Evolutionary conservation across 2,888 invertebrate species (phyloP).

Genomic region (Hypselothyrea guttata): DNA sequence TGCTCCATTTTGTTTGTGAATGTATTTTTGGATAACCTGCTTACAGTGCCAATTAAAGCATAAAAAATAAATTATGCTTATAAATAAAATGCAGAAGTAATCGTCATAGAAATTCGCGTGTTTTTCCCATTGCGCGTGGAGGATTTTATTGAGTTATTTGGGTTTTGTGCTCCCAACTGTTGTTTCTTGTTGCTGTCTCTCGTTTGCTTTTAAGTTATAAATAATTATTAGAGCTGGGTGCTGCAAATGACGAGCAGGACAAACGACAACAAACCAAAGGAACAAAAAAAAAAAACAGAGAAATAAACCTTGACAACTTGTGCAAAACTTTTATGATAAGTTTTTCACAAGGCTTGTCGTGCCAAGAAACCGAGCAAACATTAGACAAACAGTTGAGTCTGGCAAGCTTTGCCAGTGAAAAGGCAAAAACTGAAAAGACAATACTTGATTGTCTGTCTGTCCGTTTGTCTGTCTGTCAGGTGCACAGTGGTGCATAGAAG

Average conservation of each 20-base stretch:
- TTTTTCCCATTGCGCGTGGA: slow-evolving; percentile 16
- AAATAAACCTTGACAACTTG: slow-evolving; percentile 69
- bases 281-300: background rate
- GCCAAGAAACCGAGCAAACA: slow-evolving; percentile 70
- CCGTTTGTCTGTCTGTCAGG: slow-evolving; percentile 49
- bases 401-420: slow-evolving; percentile 12
- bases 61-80: slow-evolving; percentile 22
- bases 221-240: slow-evolving; percentile 39
- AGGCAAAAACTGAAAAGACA: slow-evolving; percentile 59
- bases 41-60: slow-evolving; percentile 61
- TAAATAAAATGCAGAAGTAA: slow-evolving; percentile 1
- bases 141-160: slow-evolving; percentile 11
- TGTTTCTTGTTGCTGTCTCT: slow-evolving; percentile 6
- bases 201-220: slow-evolving; percentile 35
- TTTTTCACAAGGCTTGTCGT: slow-evolving; percentile 57
- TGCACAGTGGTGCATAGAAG: slow-evolving; percentile 51
- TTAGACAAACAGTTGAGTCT: slow-evolving; percentile 46
- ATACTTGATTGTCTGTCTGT: slow-evolving; percentile 41
- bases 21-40: slow-evolving; percentile 32
- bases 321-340: slow-evolving; percentile 69
- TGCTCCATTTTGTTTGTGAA: slow-evolving; percentile 29
- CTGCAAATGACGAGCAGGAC: slow-evolving; percentile 43
- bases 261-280: slow-evolving; percentile 39
- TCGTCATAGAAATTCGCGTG: slow-evolving; percentile 37
- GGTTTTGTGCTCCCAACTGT: slow-evolving; percentile 6